A percentile compares a stretch with the other conserved stretches of the same genome.
Conservation (phyloP, 2,113 vertebrate genomes). For the Carassius gibelio region DNA sequence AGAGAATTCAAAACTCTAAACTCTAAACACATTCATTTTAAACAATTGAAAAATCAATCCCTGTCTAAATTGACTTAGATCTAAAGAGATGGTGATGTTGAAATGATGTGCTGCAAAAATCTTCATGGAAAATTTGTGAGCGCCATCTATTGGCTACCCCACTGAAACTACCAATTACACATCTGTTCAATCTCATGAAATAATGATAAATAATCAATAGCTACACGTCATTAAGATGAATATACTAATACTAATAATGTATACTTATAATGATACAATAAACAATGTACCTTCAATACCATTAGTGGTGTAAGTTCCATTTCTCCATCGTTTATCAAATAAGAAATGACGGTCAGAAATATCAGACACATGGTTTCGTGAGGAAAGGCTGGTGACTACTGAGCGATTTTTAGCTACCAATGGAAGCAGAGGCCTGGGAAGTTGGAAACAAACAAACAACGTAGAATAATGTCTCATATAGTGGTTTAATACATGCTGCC, state of each 20-base stretch:
- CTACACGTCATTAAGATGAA: background rate
- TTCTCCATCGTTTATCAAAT: conserved; percentile 65
- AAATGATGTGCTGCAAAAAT: background rate
- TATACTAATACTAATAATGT: no score
- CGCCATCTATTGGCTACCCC: conserved; percentile 46
- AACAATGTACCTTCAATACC: conserved; percentile 38
- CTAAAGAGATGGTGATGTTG: background rate
- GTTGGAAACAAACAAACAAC: background rate
- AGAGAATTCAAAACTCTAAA: no score
- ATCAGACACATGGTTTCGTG: conserved; percentile 52
- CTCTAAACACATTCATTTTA: background rate
- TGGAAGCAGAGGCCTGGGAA: conserved; percentile 33
- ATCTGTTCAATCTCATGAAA: conserved; percentile 11
- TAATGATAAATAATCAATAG: background rate
- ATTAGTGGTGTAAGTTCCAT: conserved; percentile 17
- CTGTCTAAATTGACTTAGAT: background rate
- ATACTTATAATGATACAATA: background rate
- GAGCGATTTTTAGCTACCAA: conserved; percentile 55
- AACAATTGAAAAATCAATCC: background rate
- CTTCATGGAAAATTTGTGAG: background rate
- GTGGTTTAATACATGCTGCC: background rate
- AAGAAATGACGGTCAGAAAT: conserved; percentile 60
- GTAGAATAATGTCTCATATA: background rate
- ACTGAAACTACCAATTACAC: background rate
- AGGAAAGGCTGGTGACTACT: conserved; percentile 30